Conservation (phyloP, 2,888 invertebrate species). For the Perizoma affinitatum region DNA sequence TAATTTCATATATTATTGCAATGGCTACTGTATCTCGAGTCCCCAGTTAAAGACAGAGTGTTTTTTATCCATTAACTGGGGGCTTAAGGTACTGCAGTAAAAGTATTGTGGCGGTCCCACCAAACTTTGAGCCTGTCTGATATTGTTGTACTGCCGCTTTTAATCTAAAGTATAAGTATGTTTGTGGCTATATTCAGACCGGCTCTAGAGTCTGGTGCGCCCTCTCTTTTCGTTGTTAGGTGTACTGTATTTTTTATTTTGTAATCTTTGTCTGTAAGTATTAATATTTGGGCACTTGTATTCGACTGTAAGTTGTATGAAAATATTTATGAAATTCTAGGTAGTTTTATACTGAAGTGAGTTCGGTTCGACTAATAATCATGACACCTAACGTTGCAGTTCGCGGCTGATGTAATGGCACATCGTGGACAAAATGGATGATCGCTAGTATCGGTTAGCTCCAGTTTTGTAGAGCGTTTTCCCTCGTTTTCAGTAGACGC, state of each 20-base stretch:
- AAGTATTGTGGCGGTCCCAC: slow-evolving; percentile 43
- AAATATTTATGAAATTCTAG: slow-evolving; percentile 71
- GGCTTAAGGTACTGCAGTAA: slow-evolving; percentile 42
- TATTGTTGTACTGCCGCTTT: slow-evolving; percentile 15
- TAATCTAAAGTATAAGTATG: neutral
- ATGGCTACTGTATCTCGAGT: neutral
- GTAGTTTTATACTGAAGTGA: slow-evolving; percentile 63
- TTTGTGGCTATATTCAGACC: neutral
- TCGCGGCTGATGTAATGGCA: slow-evolving; percentile 11
- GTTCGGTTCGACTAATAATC: slow-evolving; percentile 40
- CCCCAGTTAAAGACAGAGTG: no score
- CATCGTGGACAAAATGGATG: neutral
- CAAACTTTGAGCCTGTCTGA: slow-evolving; percentile 12
- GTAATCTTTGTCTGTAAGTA: slow-evolving; percentile 62
- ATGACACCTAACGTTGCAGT: slow-evolving; percentile 10
- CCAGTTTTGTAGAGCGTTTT: neutral
- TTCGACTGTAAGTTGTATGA: slow-evolving; percentile 68
- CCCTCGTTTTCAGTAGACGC: no score
- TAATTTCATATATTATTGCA: slow-evolving; percentile 41
- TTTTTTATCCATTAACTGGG: no score
- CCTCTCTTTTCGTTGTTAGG: slow-evolving; percentile 59
- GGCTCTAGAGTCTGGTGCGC: slow-evolving; percentile 8
- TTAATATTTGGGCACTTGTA: slow-evolving; percentile 52
- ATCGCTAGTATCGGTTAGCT: neutral
- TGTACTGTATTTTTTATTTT: slow-evolving; percentile 63